Conservation (phyloP, 92 coral and sea anemone species). For the Hydrozoanthus gracilis region DNA sequence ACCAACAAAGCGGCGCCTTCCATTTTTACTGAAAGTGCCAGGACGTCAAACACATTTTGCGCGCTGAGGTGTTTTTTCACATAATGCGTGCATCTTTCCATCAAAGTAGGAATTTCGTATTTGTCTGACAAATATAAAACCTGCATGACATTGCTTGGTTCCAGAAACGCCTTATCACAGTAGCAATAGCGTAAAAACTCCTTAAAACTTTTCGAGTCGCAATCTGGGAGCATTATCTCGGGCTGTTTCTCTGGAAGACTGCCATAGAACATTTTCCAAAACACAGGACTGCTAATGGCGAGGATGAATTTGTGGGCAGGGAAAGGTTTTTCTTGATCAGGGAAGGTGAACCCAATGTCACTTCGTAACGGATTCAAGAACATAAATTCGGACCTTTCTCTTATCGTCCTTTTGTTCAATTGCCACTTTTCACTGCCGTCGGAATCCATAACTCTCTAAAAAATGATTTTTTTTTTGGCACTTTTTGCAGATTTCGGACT, state of each 20-base stretch:
- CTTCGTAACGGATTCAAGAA: too few relatives aligned
- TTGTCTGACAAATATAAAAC: constrained; percentile 63
- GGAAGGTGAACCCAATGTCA: too few relatives aligned
- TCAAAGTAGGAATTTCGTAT: constrained; percentile 59
- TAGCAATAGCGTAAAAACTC: constrained; percentile 64
- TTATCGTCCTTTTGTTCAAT: too few relatives aligned
- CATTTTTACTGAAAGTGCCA: constrained; percentile 54
- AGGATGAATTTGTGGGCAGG: constrained; percentile 22
- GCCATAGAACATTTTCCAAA: constrained; percentile 20
- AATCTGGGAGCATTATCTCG: constrained; percentile 60
- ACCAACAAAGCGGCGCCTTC: constrained; percentile 40
- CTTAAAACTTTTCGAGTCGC: constrained; percentile 49
- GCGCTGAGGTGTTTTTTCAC: constrained; percentile 43
- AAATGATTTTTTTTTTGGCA: too few relatives aligned
- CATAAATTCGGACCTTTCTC: too few relatives aligned
- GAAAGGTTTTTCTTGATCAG: too few relatives aligned
- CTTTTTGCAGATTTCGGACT: too few relatives aligned
- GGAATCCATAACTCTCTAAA: too few relatives aligned
- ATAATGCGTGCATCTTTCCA: constrained; percentile 53
- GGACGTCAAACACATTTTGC: constrained; percentile 50
- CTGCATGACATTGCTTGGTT: constrained; percentile 51
- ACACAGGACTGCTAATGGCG: constrained; percentile 64
- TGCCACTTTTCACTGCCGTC: too few relatives aligned
- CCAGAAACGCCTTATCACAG: constrained; percentile 53
- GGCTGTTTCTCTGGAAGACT: constrained; percentile 51